These are phyloP conservation scores for Calcarius lapponicus DNA, from an alignment of 2,797 vertebrate species.

Conservation along the genomic window DNA sequence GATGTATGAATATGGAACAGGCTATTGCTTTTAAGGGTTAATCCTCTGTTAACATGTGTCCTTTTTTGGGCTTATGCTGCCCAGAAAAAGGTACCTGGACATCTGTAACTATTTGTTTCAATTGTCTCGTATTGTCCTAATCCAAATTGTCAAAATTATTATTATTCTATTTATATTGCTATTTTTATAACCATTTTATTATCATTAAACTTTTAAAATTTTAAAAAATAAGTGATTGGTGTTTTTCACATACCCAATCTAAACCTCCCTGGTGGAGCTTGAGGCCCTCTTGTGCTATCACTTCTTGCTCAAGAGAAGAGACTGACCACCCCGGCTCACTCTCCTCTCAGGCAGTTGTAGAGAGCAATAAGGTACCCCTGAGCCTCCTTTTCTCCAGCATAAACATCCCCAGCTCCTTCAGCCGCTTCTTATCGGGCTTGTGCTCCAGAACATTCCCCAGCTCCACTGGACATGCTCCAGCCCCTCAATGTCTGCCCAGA, in stretches of 20 bases:
- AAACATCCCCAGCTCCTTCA: not conserved
- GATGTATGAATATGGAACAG: no score
- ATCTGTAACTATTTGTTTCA: no score
- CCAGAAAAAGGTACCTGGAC: no score
- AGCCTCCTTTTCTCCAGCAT: not conserved
- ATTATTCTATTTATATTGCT: no score
- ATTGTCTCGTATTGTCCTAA: no score
- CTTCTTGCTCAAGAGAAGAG: not conserved
- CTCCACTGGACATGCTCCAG: fast-evolving
- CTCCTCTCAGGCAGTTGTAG: not conserved
- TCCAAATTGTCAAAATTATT: no score
- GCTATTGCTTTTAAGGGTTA: no score
- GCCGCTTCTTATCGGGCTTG: fast-evolving
- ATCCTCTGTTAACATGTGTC: no score
- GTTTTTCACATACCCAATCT: not conserved
- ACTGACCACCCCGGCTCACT: fast-evolving
- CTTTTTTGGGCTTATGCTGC: no score
- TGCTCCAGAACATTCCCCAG: not conserved
- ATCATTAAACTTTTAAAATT: no score
- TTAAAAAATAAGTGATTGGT: no score
- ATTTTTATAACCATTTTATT: no score
- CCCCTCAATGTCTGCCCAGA: not conserved
- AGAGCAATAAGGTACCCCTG: fast-evolving
- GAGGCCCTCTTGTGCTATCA: not conserved
- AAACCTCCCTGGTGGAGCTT: not conserved